Conservation (phyloP, 1,140 invertebrate species). For the Cryptotermes secundus region DNA sequence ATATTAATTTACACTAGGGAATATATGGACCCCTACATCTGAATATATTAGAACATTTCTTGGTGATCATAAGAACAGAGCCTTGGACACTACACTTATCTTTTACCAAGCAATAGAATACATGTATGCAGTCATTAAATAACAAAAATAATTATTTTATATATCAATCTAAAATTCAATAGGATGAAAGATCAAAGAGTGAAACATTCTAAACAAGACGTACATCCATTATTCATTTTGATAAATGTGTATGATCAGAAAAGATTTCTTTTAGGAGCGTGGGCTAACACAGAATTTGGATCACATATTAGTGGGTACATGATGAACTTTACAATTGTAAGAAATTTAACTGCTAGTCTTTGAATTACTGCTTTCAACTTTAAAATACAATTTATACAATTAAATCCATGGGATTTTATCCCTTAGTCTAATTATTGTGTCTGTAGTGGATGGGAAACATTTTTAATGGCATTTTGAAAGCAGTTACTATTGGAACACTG, state of each 20-base stretch:
- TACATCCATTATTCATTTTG: not conserved
- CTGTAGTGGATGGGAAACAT: constrained; percentile 3
- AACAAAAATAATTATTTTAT: constrained; percentile 15
- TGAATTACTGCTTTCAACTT: not conserved
- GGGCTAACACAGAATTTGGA: not conserved
- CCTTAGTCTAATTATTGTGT: not conserved
- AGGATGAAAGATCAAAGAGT: not conserved
- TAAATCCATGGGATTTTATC: not conserved
- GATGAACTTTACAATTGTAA: not conserved
- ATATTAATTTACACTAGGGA: not conserved
- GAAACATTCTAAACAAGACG: not conserved
- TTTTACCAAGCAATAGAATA: not conserved
- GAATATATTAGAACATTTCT: not conserved
- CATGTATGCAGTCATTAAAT: not conserved
- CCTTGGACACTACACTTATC: not conserved
- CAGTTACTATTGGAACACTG: not conserved
- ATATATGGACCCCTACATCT: not conserved
- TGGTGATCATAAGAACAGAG: not conserved
- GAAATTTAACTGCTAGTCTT: not conserved
- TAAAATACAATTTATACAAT: not conserved
- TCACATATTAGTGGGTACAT: not conserved
- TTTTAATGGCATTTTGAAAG: constrained; percentile 6
- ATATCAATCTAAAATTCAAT: not conserved
- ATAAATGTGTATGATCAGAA: not conserved
- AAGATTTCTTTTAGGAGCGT: not conserved